Base-by-base conservation (phyloP, 2,888 invertebrate genomes). In the Chalcosyrphus nemorum region DNA sequence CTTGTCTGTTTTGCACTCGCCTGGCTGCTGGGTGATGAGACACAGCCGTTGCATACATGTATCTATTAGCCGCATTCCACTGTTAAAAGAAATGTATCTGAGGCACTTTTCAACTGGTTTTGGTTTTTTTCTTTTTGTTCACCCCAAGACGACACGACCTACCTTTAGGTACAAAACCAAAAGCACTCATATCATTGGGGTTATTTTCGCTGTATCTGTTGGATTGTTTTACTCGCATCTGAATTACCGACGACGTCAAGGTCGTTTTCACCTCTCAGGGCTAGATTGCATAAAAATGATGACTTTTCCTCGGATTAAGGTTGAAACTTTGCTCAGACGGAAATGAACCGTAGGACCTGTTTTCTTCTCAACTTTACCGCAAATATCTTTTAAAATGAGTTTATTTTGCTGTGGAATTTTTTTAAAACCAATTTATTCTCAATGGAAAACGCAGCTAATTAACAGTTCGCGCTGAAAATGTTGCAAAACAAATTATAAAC, bases 401-500 rank as follows among this genome's bases (percentile, higher is more conserved):
- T 35, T 41, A 21, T 57, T 13, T 13, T 0, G n/a, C n/a, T n/a
- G n/a, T n/a, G n/a, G 24, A 24, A 24, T 4, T 24, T 4, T 4
- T 9, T n/a, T 19, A 9, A 29, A 57, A 35, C n/a, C 6, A 21
- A 68, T 29, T 68, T 38, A 32, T 38, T 41, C 6, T 27, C n/a
- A n/a, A n/a, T 15, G 5, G 35, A 2, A n/a, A 59, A n/a, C 45
- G n/a, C n/a, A n/a, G n/a, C n/a, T n/a, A n/a, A n/a, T n/a, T n/a
- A n/a, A 21, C 15, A 52, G 29, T 43, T 32, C 35, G 2, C 32
- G 13, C 4, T 7, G 24, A 15, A 45, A 56, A 65, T 19, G 7
- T 63, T 63, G 27, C 54, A 63, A 59, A 71, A 71, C 38, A 50
- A 50, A 65, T 74, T 74, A 65, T 41, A 38, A 41, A 52, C 35